Percentiles rank a stretch among this genome's conserved stretches.
phyloP scores from a whole-genome alignment of 2,888 invertebrate species.

The Sphaeridia pumilis region DNA sequence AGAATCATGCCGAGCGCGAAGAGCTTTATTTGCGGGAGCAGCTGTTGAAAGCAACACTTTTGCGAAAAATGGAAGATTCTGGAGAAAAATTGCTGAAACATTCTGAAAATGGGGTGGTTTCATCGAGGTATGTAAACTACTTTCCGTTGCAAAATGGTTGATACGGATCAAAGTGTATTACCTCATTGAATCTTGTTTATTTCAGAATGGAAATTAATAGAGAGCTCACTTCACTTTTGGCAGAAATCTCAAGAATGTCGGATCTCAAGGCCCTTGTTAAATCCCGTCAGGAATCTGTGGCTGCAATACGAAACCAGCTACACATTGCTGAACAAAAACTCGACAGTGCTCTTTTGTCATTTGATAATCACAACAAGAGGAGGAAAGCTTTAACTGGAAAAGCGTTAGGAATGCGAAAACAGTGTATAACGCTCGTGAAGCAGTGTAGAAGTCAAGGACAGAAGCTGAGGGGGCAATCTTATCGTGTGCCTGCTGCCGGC shows the following conservation, averaged over 20 bases:
- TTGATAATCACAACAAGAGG: conserved; percentile 1
- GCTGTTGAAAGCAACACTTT: conserved; percentile 12
- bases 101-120: conserved; percentile 3
- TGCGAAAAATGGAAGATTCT: conserved; percentile 14
- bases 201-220: conserved; percentile 7
- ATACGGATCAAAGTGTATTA: neutral
- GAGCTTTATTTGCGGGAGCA: conserved; percentile 11
- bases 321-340: conserved; percentile 7
- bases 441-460: conserved; percentile 8
- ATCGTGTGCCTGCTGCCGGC: conserved; percentile 8
- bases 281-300: conserved; percentile 6
- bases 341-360: neutral
- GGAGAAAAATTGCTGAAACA: conserved; percentile 8
- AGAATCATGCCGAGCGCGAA: no score
- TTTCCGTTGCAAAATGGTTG: neutral
- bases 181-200: neutral
- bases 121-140: conserved; percentile 8
- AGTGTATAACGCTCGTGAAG: conserved; percentile 6
- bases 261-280: conserved; percentile 8
- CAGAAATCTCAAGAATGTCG: conserved; percentile 11
- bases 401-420: conserved; percentile 10
- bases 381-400: conserved; percentile 1
- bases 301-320: conserved; percentile 1
- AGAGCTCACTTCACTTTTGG: conserved; percentile 6
- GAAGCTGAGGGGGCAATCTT: conserved; percentile 8